A percentile compares a stretch with the other conserved stretches of the same genome.
Evolutionary conservation across 2,888 invertebrate genomes (phyloP).

Genomic region (Campopleginae sp.): DNA sequence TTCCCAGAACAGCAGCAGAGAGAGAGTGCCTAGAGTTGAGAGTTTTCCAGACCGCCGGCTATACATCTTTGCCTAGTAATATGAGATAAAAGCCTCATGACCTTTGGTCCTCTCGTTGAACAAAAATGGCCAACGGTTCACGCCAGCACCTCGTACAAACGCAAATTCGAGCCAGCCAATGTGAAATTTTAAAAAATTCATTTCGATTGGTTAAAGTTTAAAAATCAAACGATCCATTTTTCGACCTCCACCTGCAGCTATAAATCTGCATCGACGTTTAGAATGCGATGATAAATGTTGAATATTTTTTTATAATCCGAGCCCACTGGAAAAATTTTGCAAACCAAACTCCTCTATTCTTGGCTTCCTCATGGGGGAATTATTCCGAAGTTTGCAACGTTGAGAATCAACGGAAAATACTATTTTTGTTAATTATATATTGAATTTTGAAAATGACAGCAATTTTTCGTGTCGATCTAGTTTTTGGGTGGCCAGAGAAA

Average conservation of each 20-base stretch:
- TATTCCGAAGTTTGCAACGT: too few relatives aligned
- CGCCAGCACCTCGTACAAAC: slow-evolving; percentile 44
- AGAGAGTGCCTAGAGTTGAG: slow-evolving; percentile 33
- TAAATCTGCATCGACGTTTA: neutral
- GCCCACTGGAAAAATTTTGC: neutral
- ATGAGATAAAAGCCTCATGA: slow-evolving; percentile 30
- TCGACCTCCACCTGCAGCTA: neutral
- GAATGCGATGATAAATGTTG: neutral
- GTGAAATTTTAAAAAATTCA: neutral
- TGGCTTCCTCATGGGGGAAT: too few relatives aligned
- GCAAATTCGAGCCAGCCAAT: neutral
- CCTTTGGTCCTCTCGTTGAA: too few relatives aligned
- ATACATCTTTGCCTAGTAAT: slow-evolving; percentile 41
- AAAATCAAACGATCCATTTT: neutral
- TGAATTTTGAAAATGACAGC: too few relatives aligned
- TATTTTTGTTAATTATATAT: too few relatives aligned
- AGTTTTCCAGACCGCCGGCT: slow-evolving; percentile 27
- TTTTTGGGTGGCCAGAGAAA: too few relatives aligned
- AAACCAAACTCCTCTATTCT: too few relatives aligned
- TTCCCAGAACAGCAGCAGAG: neutral
- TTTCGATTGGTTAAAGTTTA: neutral
- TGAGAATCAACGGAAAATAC: too few relatives aligned
- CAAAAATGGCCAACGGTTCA: slow-evolving; percentile 45
- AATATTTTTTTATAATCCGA: neutral
- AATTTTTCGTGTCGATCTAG: too few relatives aligned